These are phyloP conservation scores for Tragelaphus eurycerus DNA, from an alignment of 2,797 vertebrate species.

Conservation along the genomic window DNA sequence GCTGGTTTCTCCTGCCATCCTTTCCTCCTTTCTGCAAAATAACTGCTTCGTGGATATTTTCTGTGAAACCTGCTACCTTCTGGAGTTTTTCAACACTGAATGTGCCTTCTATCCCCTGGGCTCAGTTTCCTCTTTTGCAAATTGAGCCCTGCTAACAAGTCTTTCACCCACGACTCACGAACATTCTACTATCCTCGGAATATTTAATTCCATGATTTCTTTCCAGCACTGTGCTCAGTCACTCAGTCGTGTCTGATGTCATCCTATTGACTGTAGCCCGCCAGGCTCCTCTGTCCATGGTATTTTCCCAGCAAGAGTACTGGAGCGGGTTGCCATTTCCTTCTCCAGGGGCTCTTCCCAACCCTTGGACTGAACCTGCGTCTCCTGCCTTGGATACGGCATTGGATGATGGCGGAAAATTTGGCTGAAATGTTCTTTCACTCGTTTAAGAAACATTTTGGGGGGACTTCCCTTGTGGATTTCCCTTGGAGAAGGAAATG, in stretches of 20 bases:
- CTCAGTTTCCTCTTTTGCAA: neutral
- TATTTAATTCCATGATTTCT: neutral
- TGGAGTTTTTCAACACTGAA: neutral
- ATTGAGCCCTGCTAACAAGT: neutral
- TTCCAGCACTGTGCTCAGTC: neutral
- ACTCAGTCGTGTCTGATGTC: neutral
- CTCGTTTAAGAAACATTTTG: neutral
- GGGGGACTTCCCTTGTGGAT: neutral
- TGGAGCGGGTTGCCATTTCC: neutral
- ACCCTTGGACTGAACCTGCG: neutral
- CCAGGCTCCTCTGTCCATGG: neutral
- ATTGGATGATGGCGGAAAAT: neutral
- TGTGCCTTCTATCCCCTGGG: fast-evolving
- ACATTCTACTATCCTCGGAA: neutral
- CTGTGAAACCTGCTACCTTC: neutral
- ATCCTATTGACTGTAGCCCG: neutral
- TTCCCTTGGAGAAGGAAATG: too few relatives aligned
- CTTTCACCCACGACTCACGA: neutral
- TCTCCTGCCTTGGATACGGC: neutral
- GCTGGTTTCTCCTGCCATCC: neutral
- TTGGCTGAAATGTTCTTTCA: neutral
- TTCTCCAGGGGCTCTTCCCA: neutral
- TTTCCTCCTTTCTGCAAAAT: neutral
- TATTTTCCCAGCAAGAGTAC: neutral
- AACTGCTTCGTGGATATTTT: neutral